Evolutionary conservation across 2,797 vertebrate genomes (phyloP).

Genomic region (Tenualosa ilisha): DNA sequence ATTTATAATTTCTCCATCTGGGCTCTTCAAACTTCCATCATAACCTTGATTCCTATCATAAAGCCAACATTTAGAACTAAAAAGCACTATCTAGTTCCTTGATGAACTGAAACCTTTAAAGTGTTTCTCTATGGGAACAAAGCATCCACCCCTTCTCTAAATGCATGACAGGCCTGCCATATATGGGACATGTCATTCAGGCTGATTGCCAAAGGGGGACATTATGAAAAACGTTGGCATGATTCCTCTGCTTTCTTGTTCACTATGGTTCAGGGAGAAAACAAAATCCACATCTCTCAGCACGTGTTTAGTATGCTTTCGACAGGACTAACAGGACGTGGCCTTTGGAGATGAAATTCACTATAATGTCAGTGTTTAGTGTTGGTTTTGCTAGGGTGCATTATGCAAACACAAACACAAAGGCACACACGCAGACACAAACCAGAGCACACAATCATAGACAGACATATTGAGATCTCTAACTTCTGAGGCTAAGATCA

Average conservation of each 20-base stretch:
- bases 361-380: background rate
- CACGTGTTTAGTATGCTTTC: background rate
- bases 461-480: background rate
- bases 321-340: background rate
- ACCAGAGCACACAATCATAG: background rate
- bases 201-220: background rate
- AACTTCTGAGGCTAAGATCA: background rate
- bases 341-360: background rate
- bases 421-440: background rate
- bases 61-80: background rate
- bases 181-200: background rate
- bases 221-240: slow-evolving; percentile 4
- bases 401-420: background rate
- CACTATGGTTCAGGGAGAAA: background rate
- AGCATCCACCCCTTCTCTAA: background rate
- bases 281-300: background rate
- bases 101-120: background rate
- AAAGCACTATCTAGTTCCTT: background rate
- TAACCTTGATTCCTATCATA: background rate
- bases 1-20: background rate
- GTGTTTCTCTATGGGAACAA: background rate
- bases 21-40: background rate
- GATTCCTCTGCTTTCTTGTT: background rate
- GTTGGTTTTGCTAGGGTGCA: background rate
- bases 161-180: background rate